Percentiles rank a stretch among this genome's conserved stretches.
phyloP scores from a whole-genome alignment of 2,888 invertebrate species.

The Lucinisca nassula region DNA sequence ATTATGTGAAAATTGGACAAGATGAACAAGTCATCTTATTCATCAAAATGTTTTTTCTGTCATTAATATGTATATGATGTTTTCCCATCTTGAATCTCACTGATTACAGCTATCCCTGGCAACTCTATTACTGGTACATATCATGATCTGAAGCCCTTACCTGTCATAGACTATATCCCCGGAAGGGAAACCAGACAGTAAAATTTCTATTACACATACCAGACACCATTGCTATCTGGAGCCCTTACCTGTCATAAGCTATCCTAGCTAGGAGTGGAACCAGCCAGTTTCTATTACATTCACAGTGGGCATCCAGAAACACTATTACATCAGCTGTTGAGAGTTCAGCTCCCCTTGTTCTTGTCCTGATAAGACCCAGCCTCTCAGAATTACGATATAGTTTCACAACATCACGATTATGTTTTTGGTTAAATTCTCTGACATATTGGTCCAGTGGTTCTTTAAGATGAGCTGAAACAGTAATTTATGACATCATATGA shows the following conservation, averaged over 20 bases:
- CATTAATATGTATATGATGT: too few species aligned
- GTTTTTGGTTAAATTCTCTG: slow-evolving; percentile 93
- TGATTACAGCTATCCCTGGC: too few species aligned
- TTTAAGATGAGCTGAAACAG: slow-evolving; percentile 91
- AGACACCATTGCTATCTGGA: too few species aligned
- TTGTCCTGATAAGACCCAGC: slow-evolving; percentile 97
- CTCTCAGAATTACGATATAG: slow-evolving; percentile 96
- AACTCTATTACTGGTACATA: neutral
- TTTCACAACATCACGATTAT: slow-evolving; percentile 92
- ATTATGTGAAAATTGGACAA: too few species aligned
- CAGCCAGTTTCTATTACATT: slow-evolving; percentile 97
- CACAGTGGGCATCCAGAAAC: slow-evolving; percentile 99
- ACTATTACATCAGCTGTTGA: slow-evolving; percentile 98
- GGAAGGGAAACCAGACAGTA: too few species aligned
- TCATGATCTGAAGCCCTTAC: neutral
- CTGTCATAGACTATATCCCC: too few species aligned
- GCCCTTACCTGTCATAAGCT: slow-evolving; percentile 91
- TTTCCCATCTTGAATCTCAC: too few species aligned
- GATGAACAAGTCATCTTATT: too few species aligned
- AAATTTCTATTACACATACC: too few species aligned
- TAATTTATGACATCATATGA: too few species aligned
- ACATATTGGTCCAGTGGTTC: slow-evolving; percentile 95
- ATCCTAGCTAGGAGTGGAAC: slow-evolving; percentile 98
- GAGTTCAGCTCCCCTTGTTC: slow-evolving; percentile 96
- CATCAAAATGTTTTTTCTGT: too few species aligned